Base-by-base conservation (phyloP, 2,888 invertebrate species). In the Spodoptera picta region DNA sequence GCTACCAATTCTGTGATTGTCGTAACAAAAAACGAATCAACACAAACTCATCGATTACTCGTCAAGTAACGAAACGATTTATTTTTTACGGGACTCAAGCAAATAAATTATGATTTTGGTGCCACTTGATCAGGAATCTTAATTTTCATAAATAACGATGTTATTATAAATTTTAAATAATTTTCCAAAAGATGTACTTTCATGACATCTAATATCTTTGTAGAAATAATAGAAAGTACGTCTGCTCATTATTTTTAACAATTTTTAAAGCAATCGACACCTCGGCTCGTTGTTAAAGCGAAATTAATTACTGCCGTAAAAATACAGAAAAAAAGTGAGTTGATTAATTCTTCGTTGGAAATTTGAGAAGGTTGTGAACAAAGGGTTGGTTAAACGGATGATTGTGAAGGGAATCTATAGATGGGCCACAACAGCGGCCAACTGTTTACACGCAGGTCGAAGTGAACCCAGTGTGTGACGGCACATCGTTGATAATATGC, bases 341-440 rank as follows among this genome's bases (percentile, higher is more conserved):
- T 87, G 85, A 89, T 90, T 90, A 88, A 88, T 91, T 90, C 87
- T 91, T 90, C 82, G 81, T 68, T 80, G 81, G 90, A 82, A 92
- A 94, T 89, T 86, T 81, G 93, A 94, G 92, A 94, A 86, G 88
- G 85, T 92, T 93, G 91, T 90, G 84, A 80, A 87, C 86, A 89
- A 91, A 90, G 87, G 90, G 87, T 81, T 77, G 77, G 75, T 80
- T 73, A 71, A 80, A 69, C 73, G 72, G 76, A 79, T 75, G 74
- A 77, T 76, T 77, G 76, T 73, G 54, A 58, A 75, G 70, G 74
- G 67, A 76, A 36, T 75, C 73, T 74, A 80, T 64, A 80, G 64
- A 67, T 65, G 62, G 43, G 56, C 42, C 51, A 52, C 65, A 9
- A 7, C 36, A 6, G 59, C 49, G 57, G 36, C 64, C 60, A 48